Evolutionary conservation across 2,888 invertebrate species (phyloP).

Genomic region (Periphyllus acericola): DNA sequence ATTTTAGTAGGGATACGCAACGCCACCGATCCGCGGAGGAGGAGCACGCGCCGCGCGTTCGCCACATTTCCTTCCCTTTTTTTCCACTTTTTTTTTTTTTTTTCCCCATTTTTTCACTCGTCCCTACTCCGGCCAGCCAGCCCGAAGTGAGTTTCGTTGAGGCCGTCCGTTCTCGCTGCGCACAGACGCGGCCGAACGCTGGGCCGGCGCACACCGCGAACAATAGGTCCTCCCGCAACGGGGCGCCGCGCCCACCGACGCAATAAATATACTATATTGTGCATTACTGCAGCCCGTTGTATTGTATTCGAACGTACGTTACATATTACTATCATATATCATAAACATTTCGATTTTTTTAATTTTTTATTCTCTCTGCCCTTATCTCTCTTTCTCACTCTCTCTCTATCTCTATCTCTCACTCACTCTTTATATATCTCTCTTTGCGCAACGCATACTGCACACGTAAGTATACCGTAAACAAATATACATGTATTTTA

Average conservation of each 20-base stretch:
- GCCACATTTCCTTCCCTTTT: conserved; percentile 59
- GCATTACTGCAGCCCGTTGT: no score
- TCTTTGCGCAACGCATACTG: no score
- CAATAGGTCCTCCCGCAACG: conserved; percentile 45
- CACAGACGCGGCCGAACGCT: conserved; percentile 50
- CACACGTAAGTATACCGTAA: no score
- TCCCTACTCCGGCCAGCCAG: conserved; percentile 15
- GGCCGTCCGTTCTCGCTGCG: conserved; percentile 28
- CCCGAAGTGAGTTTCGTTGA: conserved; percentile 35
- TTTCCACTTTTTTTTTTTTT: not conserved
- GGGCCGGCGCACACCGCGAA: conserved; percentile 49
- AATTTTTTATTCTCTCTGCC: not conserved
- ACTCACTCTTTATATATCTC: no score
- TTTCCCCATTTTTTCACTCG: not conserved
- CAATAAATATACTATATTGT: no score
- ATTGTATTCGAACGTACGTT: conserved; percentile 9
- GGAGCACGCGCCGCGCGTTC: conserved; percentile 18
- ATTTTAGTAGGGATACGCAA: conserved; percentile 22
- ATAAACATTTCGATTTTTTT: not conserved
- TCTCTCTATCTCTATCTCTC: not conserved
- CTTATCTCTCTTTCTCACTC: not conserved
- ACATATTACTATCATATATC: not conserved
- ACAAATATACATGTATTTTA: not conserved
- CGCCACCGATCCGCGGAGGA: conserved; percentile 34
- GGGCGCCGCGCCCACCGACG: conserved; percentile 48